These are phyloP conservation scores for Polyommatus iphigenia DNA, from an alignment of 2,888 invertebrate genomes.

Conservation along the genomic window DNA sequence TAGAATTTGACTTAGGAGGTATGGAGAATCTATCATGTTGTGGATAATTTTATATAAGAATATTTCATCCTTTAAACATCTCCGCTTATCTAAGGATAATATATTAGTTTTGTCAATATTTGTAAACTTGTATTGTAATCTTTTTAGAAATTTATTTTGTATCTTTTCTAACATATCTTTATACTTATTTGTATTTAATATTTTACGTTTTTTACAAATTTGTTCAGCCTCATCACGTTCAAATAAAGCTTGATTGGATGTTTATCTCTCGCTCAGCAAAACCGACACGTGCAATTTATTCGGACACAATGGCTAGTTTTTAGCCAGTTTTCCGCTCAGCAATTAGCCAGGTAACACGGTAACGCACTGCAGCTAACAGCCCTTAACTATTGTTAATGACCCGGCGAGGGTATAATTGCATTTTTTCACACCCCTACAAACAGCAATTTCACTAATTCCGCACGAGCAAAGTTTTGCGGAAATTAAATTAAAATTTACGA, in stretches of 20 bases:
- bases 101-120: no score
- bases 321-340: constrained; percentile 31
- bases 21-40: no score
- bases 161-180: no score
- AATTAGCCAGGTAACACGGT: constrained; percentile 38
- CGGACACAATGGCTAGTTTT: constrained; percentile 26
- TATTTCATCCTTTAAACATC: no score
- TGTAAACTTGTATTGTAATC: no score
- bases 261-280: not conserved
- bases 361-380: constrained; percentile 43
- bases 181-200: no score
- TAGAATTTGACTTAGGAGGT: no score
- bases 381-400: constrained; percentile 76
- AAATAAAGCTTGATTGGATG: constrained; percentile 1
- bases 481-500: constrained; percentile 31
- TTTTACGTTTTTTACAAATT: not conserved
- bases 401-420: constrained; percentile 72
- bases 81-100: no score
- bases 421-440: constrained; percentile 65
- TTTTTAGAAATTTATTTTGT: no score
- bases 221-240: not conserved
- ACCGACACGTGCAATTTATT: constrained; percentile 31
- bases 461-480: constrained; percentile 48
- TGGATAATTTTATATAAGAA: no score
- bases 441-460: constrained; percentile 71